These are phyloP conservation scores for Carassius gibelio DNA, from an alignment of 2,113 vertebrate genomes.

Conservation along the genomic window DNA sequence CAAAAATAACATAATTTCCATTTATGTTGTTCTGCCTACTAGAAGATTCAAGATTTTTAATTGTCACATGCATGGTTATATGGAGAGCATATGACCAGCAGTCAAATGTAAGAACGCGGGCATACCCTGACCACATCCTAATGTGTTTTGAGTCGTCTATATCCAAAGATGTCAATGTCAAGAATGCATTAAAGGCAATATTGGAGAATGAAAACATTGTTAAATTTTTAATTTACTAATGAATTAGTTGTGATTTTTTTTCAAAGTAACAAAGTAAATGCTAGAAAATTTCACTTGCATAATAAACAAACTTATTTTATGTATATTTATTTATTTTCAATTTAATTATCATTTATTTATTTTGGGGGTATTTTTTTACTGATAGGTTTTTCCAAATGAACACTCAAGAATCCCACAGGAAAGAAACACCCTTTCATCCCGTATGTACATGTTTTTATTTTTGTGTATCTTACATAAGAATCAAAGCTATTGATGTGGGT, in stretches of 20 bases:
- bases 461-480: neutral
- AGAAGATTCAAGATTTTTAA: neutral
- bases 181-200: no score
- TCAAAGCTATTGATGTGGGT: neutral
- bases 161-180: no score
- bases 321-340: no score
- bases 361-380: neutral
- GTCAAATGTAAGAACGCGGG: no score
- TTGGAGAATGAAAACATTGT: no score
- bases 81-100: no score
- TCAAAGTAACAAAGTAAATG: neutral
- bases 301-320: neutral
- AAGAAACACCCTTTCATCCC: slow-evolving; percentile 56
- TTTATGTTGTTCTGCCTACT: neutral
- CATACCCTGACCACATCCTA: no score
- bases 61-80: no score
- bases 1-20: neutral
- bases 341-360: neutral
- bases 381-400: slow-evolving; percentile 79
- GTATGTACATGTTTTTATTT: slow-evolving; percentile 66
- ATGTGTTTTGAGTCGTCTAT: no score
- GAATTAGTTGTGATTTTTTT: neutral
- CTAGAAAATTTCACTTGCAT: neutral
- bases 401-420: slow-evolving; percentile 65
- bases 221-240: no score